Evolutionary conservation across 2,888 invertebrate genomes (phyloP).

Genomic region (Invenusta paracnida): DNA sequence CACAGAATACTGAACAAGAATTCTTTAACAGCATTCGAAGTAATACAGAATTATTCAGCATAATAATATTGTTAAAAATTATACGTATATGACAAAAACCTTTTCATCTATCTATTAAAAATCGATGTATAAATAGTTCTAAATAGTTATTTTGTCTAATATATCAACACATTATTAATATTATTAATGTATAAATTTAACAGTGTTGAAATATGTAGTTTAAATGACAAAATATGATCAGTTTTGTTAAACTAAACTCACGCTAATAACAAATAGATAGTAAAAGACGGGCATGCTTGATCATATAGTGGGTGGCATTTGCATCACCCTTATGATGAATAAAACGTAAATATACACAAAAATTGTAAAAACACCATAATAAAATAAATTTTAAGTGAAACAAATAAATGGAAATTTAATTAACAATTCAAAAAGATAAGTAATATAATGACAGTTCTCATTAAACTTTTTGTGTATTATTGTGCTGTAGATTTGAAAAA

Average conservation of each 20-base stretch:
- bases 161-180: no score
- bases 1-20: background rate
- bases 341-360: background rate
- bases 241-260: background rate
- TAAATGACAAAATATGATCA: background rate
- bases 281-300: background rate
- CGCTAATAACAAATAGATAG: background rate
- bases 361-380: background rate
- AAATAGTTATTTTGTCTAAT: no score
- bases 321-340: background rate
- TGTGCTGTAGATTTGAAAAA: no score
- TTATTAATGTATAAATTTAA: no score
- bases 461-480: no score
- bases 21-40: background rate
- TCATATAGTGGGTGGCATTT: background rate
- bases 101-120: no score
- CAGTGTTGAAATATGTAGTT: background rate
- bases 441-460: no score
- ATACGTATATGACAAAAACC: background rate
- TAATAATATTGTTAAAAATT: background rate
- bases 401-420: no score
- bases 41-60: background rate
- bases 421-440: no score
- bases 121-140: no score
- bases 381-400: background rate